These are phyloP conservation scores for Peromyscus leucopus DNA, from an alignment of 2,113 vertebrate genomes.

Conservation along the genomic window DNA sequence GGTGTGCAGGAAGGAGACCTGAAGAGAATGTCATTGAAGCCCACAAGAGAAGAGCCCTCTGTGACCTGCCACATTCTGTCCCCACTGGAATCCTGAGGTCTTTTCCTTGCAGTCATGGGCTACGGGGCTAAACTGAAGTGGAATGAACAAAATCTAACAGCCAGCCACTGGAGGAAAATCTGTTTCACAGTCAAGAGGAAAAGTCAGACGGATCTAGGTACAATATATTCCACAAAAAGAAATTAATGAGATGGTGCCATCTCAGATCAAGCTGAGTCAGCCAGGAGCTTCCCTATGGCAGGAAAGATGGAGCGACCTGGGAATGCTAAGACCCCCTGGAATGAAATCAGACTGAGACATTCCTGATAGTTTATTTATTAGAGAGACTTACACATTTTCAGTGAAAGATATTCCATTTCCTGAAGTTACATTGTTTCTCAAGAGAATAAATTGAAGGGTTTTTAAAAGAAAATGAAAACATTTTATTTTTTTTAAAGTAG, in stretches of 20 bases:
- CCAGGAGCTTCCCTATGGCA: not conserved
- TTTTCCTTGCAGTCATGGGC: not conserved
- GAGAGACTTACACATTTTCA: conserved; percentile 5
- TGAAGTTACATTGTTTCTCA: conserved; percentile 15
- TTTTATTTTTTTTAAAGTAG: conserved; percentile 1
- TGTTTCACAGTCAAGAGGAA: not conserved
- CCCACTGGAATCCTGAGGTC: not conserved
- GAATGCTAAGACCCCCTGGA: not conserved
- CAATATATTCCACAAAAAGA: not conserved
- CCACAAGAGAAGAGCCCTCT: not conserved
- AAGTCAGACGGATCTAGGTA: not conserved
- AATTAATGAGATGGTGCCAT: not conserved
- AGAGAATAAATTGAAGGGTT: not conserved
- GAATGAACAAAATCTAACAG: conserved; percentile 23
- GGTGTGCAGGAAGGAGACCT: not conserved
- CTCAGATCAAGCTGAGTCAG: not conserved
- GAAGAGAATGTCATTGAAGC: not conserved
- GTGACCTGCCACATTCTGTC: not conserved
- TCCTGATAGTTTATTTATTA: not conserved
- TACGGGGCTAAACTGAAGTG: not conserved
- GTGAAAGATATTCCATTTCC: conserved; percentile 27
- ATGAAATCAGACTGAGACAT: not conserved
- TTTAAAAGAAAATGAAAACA: conserved; percentile 49
- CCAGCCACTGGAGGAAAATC: conserved; percentile 28
- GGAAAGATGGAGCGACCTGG: not conserved